Evolutionary conservation across 2,888 invertebrate species (phyloP).

Genomic region (Himalopsyche kuldschensis): DNA sequence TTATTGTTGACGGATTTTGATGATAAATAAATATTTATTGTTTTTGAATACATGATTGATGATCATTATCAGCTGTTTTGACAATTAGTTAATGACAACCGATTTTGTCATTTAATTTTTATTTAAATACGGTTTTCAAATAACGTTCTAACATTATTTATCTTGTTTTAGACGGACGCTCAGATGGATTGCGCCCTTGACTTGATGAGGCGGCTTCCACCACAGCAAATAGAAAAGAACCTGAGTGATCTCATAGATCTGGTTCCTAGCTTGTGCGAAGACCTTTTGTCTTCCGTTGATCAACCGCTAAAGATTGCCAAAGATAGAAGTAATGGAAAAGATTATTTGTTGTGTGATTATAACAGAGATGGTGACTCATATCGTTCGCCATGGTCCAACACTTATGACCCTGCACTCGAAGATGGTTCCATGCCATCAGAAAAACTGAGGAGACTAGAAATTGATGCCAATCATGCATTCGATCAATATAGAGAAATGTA

Average conservation of each 20-base stretch:
- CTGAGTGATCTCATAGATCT: conserved; percentile 96
- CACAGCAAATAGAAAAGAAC: conserved; percentile 99
- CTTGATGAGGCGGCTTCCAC: conserved; percentile 97
- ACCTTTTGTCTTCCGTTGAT: conserved; percentile 94
- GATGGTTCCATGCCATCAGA: conserved; percentile 99
- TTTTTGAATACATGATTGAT: not conserved
- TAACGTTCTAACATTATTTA: not conserved
- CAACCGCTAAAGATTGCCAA: conserved; percentile 97
- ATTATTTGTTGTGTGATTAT: conserved; percentile 97
- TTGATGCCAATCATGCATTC: conserved; percentile 98
- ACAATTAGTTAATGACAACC: not conserved
- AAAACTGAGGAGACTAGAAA: conserved; percentile 89
- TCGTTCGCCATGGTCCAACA: conserved; percentile 98
- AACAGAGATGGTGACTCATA: conserved; percentile 99
- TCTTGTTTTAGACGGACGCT: conserved; percentile 75
- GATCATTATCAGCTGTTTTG: conserved; percentile 4
- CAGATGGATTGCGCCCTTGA: conserved; percentile 99
- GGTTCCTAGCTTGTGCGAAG: conserved; percentile 94
- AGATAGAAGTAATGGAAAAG: conserved; percentile 93
- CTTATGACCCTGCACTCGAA: conserved; percentile 95
- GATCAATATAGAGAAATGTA: conserved; percentile 99
- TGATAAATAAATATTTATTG: conserved; percentile 21
- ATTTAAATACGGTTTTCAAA: not conserved
- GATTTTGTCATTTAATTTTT: not conserved
- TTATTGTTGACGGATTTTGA: conserved; percentile 17